These are phyloP conservation scores for Fragum sueziense DNA, from an alignment of 2,888 invertebrate species.

Conservation along the genomic window DNA sequence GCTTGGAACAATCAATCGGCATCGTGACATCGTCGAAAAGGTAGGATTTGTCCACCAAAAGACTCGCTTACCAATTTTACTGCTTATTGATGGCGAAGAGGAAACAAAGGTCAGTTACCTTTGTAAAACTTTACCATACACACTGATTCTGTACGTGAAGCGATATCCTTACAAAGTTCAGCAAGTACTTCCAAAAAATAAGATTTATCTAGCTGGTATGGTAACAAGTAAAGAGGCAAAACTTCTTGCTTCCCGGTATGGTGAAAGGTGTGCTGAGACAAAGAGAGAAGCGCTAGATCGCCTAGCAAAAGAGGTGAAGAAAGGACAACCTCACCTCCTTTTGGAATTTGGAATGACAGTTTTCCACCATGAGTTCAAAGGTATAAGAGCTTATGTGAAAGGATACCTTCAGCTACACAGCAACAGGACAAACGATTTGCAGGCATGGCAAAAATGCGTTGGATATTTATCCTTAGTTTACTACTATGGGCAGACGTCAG, in stretches of 20 bases:
- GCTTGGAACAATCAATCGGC: too few species aligned
- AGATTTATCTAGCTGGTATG: constrained; percentile 46
- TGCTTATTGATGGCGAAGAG: too few species aligned
- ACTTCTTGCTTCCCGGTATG: constrained; percentile 42
- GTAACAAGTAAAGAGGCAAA: constrained; percentile 53
- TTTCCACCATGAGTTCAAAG: constrained; percentile 55
- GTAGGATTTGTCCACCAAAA: too few species aligned
- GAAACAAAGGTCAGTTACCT: too few species aligned
- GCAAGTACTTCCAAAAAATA: not conserved
- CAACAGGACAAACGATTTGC: too few species aligned
- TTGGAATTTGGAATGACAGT: constrained; percentile 61
- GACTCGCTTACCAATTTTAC: too few species aligned
- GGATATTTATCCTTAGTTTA: constrained; percentile 52
- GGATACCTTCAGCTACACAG: too few species aligned
- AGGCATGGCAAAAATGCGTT: too few species aligned
- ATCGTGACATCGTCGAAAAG: too few species aligned
- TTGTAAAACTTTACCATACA: too few species aligned
- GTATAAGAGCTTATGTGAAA: too few species aligned
- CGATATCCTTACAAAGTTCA: constrained; percentile 43
- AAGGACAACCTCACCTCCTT: constrained; percentile 31
- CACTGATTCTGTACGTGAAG: constrained; percentile 57
- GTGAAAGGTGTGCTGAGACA: constrained; percentile 36
- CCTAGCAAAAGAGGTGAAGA: constrained; percentile 32
- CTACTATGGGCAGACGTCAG: constrained; percentile 52
- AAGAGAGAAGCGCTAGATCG: constrained; percentile 22